phyloP scores from a whole-genome alignment of 2,113 vertebrate species.

The Heterochromis multidens region DNA sequence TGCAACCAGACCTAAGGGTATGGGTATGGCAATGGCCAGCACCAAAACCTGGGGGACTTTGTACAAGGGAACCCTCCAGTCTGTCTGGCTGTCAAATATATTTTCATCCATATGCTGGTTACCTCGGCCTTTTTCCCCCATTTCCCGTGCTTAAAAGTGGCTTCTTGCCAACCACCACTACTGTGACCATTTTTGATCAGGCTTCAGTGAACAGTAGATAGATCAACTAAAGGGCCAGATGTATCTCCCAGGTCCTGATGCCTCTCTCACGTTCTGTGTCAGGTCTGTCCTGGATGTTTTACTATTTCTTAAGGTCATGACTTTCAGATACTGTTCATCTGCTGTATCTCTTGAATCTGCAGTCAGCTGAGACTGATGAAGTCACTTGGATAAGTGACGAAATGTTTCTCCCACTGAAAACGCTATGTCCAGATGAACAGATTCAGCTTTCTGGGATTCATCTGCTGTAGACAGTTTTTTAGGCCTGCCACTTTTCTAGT shows the following conservation, averaged over 20 bases:
- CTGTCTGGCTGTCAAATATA: background rate
- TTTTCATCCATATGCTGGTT: background rate
- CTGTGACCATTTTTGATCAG: background rate
- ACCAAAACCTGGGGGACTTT: background rate
- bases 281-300: background rate
- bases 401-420: no score
- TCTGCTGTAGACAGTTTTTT: background rate
- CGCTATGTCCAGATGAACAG: no score
- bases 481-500: background rate
- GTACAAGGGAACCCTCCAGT: background rate
- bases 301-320: background rate
- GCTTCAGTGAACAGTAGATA: background rate
- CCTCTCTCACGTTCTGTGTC: no score
- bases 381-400: no score
- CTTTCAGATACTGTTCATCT: background rate
- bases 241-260: background rate
- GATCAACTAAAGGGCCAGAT: background rate
- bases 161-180: background rate
- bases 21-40: background rate
- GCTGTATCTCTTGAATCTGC: no score
- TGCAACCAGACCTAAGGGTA: background rate
- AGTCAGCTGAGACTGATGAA: no score
- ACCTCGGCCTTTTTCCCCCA: background rate
- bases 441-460: no score
- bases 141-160: background rate